A percentile compares a stretch with the other conserved stretches of the same genome.
Conservation (phyloP, 2,888 invertebrate species). For the Gymnosoma rotundatum region DNA sequence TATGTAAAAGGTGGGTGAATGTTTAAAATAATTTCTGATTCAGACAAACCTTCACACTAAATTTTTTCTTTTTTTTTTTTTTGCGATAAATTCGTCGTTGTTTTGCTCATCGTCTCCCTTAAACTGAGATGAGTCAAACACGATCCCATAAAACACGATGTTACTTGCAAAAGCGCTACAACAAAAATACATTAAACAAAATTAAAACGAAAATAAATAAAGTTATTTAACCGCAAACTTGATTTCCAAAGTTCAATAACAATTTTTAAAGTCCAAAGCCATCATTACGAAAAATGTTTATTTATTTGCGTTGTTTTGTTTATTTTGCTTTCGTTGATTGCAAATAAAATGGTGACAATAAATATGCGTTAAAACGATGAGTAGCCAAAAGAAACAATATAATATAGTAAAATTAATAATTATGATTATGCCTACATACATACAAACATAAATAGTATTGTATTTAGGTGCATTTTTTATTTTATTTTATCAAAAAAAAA, state of each 20-base stretch:
- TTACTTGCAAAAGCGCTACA: background rate
- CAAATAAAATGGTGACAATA: too few species aligned
- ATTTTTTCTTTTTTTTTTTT: too few species aligned
- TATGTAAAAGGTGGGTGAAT: constrained; percentile 27
- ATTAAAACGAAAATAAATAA: constrained; percentile 31
- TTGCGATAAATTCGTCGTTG: background rate
- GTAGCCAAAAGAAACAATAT: too few species aligned
- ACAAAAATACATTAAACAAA: background rate
- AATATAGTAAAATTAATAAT: constrained; percentile 1
- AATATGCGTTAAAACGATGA: too few species aligned
- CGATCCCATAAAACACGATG: constrained; percentile 22
- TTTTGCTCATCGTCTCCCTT: constrained; percentile 28
- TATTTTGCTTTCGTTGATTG: background rate
- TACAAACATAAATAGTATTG: too few species aligned
- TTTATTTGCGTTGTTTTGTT: constrained; percentile 26
- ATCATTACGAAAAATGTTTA: constrained; percentile 49
- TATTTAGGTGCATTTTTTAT: too few species aligned
- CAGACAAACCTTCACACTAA: constrained; percentile 21
- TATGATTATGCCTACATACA: background rate
- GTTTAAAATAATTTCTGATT: constrained; percentile 21
- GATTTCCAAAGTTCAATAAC: constrained; percentile 66
- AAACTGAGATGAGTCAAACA: constrained; percentile 55
- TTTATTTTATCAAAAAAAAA: too few species aligned
- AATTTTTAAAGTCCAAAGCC: constrained; percentile 57
- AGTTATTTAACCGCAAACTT: constrained; percentile 64